Conservation (phyloP, 2,888 invertebrate species). For the Tenthredo livida region DNA sequence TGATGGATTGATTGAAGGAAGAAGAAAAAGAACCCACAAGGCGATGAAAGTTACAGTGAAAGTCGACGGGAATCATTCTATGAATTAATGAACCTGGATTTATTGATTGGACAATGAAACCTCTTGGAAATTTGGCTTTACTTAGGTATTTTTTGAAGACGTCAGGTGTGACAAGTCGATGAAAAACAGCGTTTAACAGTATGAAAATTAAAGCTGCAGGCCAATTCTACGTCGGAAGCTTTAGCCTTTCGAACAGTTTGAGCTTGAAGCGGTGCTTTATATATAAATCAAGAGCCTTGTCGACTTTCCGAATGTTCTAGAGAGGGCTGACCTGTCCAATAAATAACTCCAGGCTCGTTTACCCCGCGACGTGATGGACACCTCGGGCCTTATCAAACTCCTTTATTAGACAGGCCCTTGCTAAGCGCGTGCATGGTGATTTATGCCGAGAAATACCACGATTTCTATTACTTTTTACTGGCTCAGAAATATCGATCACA, state of each 20-base stretch:
- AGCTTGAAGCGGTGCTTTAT: slow-evolving; percentile 9
- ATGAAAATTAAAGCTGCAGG: neutral
- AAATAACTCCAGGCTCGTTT: slow-evolving; percentile 50
- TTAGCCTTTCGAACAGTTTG: slow-evolving; percentile 4
- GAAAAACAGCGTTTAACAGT: neutral
- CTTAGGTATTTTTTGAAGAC: neutral
- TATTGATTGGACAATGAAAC: neutral
- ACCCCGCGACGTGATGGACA: slow-evolving; percentile 47
- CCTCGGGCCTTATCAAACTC: slow-evolving; percentile 51
- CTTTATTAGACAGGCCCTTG: slow-evolving; percentile 45
- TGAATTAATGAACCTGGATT: neutral
- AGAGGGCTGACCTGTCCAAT: slow-evolving; percentile 47
- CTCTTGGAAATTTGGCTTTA: neutral
- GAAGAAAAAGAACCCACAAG: neutral
- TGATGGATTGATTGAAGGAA: neutral
- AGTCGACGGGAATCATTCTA: neutral
- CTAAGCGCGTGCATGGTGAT: slow-evolving; percentile 35
- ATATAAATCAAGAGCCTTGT: slow-evolving; percentile 46
- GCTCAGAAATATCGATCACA: neutral
- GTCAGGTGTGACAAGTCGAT: neutral
- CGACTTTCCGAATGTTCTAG: slow-evolving; percentile 47
- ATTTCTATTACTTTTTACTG: slow-evolving; percentile 26
- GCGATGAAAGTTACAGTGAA: neutral
- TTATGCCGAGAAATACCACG: slow-evolving; percentile 41
- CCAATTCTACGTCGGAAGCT: neutral